A percentile compares a stretch with the other conserved stretches of the same genome.
Conservation (phyloP, 2,888 invertebrate species). For the Pyrocoelia pectoralis region DNA sequence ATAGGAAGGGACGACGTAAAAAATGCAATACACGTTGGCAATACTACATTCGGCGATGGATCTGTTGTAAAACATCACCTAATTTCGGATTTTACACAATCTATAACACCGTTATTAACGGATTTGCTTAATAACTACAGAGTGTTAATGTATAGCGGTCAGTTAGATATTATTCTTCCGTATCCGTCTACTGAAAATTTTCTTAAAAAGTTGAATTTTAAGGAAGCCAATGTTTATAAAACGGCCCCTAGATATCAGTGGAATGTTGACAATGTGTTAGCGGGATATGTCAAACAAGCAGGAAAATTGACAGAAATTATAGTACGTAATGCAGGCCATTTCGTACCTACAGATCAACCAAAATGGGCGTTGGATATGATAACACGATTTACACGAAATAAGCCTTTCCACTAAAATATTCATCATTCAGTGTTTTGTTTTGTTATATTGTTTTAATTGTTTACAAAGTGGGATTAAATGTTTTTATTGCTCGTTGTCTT, state of each 20-base stretch:
- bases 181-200: slow-evolving; percentile 86
- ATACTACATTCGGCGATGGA: slow-evolving; percentile 75
- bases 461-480: too few species aligned
- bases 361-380: slow-evolving; percentile 79
- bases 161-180: slow-evolving; percentile 91
- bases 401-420: slow-evolving; percentile 33
- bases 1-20: slow-evolving; percentile 70
- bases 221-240: slow-evolving; percentile 70
- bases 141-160: slow-evolving; percentile 88
- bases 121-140: slow-evolving; percentile 73
- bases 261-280: slow-evolving; percentile 73
- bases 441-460: too few species aligned
- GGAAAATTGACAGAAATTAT: slow-evolving; percentile 77
- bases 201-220: slow-evolving; percentile 75
- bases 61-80: slow-evolving; percentile 76
- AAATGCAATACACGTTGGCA: slow-evolving; percentile 80
- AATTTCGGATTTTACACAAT: slow-evolving; percentile 81
- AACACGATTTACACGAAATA: slow-evolving; percentile 66
- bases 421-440: too few species aligned
- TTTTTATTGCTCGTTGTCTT: too few species aligned
- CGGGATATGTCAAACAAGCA: slow-evolving; percentile 78
- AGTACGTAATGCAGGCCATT: slow-evolving; percentile 82
- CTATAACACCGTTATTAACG: slow-evolving; percentile 76
- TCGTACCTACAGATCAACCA: slow-evolving; percentile 83
- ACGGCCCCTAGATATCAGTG: slow-evolving; percentile 72